phyloP scores from a whole-genome alignment of 2,113 vertebrate species.

The Lagenorhynchus albirostris region DNA sequence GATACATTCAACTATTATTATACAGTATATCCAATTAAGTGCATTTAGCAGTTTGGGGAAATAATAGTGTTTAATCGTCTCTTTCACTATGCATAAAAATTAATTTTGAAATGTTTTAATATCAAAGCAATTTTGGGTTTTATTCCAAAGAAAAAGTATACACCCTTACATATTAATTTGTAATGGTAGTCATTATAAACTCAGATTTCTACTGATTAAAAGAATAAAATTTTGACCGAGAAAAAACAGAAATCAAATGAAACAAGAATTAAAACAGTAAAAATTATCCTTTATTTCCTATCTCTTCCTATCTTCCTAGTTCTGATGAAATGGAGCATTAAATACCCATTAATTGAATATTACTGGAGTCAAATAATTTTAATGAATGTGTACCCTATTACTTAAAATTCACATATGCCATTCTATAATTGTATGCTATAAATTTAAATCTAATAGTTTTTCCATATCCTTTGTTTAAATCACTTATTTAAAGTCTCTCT shows the following conservation, averaged over 20 bases:
- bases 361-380: not conserved
- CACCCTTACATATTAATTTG: not conserved
- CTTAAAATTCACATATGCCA: not conserved
- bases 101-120: not conserved
- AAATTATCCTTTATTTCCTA: not conserved
- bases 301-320: not conserved
- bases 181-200: not conserved
- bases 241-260: not conserved
- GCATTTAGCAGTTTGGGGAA: not conserved
- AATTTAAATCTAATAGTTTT: conserved; percentile 24
- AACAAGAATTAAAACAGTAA: not conserved
- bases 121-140: not conserved
- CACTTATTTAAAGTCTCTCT: not conserved
- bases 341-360: not conserved
- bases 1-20: not conserved
- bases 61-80: not conserved
- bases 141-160: not conserved
- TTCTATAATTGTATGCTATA: not conserved
- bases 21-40: not conserved
- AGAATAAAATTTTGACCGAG: not conserved
- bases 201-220: not conserved
- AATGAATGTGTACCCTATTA: not conserved
- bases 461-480: not conserved
- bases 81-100: not conserved
- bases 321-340: not conserved